Evolutionary conservation across 2,888 invertebrate species (phyloP).

Genomic region (Torymus tubicola): DNA sequence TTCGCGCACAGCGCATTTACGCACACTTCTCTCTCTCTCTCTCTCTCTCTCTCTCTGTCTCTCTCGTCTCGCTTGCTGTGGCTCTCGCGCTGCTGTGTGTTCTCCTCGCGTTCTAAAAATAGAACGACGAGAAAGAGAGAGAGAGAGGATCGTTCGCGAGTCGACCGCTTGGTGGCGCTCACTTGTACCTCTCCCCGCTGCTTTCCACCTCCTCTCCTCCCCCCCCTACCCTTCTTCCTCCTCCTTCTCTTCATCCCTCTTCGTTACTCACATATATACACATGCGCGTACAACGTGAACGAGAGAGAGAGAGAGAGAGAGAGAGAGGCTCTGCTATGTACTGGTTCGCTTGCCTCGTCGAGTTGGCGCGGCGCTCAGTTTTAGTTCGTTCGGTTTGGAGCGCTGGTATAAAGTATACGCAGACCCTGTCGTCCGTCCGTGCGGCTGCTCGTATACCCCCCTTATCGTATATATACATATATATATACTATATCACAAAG

Average conservation of each 20-base stretch:
- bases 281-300: not conserved
- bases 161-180: constrained; percentile 45
- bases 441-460: no score
- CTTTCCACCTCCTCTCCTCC: not conserved
- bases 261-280: not conserved
- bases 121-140: no score
- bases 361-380: no score
- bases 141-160: constrained; percentile 25
- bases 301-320: not conserved
- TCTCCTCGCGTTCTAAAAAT: constrained; percentile 25
- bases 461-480: no score
- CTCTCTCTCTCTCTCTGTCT: constrained; percentile 21
- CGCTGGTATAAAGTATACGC: no score
- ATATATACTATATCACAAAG: no score
- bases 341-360: no score
- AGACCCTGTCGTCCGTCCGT: no score
- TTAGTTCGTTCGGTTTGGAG: no score
- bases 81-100: not conserved
- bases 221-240: not conserved
- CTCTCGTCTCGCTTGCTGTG: not conserved
- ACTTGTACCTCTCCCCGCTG: not conserved
- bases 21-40: not conserved
- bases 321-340: not conserved
- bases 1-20: constrained; percentile 1
- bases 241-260: no score